Conservation (phyloP, 2,113 vertebrate genomes). For the Fregetta grallaria region DNA sequence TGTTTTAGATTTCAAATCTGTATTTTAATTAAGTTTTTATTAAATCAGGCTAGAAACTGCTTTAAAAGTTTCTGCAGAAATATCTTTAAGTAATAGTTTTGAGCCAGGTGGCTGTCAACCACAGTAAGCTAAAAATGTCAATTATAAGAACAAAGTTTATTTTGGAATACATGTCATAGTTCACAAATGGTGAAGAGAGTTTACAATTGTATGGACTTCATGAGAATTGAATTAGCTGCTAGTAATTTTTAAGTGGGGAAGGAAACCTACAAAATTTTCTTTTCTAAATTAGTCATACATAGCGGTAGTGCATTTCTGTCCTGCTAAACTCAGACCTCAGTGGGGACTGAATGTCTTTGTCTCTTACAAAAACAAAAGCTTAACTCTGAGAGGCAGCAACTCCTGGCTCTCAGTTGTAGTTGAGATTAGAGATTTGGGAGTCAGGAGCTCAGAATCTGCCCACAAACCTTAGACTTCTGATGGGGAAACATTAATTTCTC, state of each 20-base stretch:
- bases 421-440: not conserved
- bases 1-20: not conserved
- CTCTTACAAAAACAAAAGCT: not conserved
- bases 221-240: not conserved
- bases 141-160: conserved; percentile 37
- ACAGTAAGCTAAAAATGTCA: not conserved
- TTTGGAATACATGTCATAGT: conserved; percentile 25
- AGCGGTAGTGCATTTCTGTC: not conserved
- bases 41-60: not conserved
- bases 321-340: not conserved
- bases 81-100: not conserved
- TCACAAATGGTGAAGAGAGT: not conserved
- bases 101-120: not conserved
- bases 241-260: not conserved
- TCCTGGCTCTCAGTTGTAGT: not conserved
- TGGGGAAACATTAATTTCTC: not conserved
- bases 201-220: not conserved
- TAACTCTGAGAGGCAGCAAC: not conserved
- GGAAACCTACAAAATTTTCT: not conserved
- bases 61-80: not conserved
- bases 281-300: not conserved
- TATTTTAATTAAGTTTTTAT: not conserved
- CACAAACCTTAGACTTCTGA: not conserved
- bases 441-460: not conserved
- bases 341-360: not conserved